A percentile compares a stretch with the other conserved stretches of the same genome.
Conservation (phyloP, 2,797 vertebrate species). For the Nannoperca obscura region DNA sequence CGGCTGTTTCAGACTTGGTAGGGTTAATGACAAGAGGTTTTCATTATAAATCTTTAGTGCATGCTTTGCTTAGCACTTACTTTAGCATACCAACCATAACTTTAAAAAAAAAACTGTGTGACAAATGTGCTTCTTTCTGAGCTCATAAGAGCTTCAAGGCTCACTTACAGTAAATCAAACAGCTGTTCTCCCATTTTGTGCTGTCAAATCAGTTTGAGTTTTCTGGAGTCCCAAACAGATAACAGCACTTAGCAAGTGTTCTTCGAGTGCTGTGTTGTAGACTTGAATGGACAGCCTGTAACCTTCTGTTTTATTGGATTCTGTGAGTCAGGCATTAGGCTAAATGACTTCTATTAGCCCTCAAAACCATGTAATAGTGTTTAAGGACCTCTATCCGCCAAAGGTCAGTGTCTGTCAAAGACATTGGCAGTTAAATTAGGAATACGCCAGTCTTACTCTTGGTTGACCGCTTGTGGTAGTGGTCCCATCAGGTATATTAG, state of each 20-base stretch:
- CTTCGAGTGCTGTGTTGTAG: conserved; percentile 32
- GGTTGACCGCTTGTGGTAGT: conserved; percentile 56
- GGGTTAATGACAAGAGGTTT: conserved; percentile 4
- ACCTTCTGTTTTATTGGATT: conserved; percentile 73
- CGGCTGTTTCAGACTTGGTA: background rate
- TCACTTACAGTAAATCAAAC: conserved; percentile 30
- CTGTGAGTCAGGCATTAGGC: conserved; percentile 62
- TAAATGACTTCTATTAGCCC: conserved; percentile 73
- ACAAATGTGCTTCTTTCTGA: conserved; percentile 18
- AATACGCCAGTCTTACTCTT: conserved; percentile 66
- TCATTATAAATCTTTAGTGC: conserved; percentile 9
- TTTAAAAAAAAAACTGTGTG: background rate
- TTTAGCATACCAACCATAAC: conserved; percentile 2
- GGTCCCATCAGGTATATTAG: conserved; percentile 72
- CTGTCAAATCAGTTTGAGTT: conserved; percentile 48
- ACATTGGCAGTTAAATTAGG: conserved; percentile 77
- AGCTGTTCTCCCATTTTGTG: conserved; percentile 25
- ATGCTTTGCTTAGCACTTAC: conserved; percentile 17
- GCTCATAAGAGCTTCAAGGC: conserved; percentile 13
- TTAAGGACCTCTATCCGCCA: conserved; percentile 72
- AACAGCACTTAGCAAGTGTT: conserved; percentile 53
- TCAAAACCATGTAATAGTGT: conserved; percentile 68
- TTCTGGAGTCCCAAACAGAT: conserved; percentile 38
- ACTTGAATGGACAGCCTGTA: conserved; percentile 68
- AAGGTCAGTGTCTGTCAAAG: conserved; percentile 78